Percentiles rank a stretch among this genome's conserved stretches.
phyloP scores from a whole-genome alignment of 2,888 invertebrate species.

The Pollenia amentaria region DNA sequence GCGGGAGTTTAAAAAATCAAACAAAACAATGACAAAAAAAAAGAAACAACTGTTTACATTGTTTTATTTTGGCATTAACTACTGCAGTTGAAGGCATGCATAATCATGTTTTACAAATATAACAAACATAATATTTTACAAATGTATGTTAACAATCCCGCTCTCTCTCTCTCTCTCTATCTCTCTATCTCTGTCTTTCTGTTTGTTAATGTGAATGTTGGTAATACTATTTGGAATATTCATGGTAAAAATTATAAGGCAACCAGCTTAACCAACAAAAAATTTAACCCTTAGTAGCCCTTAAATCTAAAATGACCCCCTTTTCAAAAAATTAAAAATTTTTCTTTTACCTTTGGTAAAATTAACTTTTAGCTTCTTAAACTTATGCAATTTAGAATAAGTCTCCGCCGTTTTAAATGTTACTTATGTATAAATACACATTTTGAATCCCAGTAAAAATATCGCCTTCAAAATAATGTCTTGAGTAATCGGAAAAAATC shows the following conservation, averaged over 20 bases:
- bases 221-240: constrained; percentile 33
- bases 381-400: too few species aligned
- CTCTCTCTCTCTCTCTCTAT: not conserved
- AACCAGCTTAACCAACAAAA: not conserved
- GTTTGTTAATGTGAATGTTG: not conserved
- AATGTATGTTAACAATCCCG: not conserved
- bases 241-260: not conserved
- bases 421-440: too few species aligned
- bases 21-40: constrained; percentile 4
- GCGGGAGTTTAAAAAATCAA: not conserved
- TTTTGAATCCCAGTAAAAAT: too few species aligned
- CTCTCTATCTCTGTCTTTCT: not conserved
- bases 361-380: too few species aligned
- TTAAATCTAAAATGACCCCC: too few species aligned
- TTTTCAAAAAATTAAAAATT: not conserved
- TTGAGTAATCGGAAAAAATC: too few species aligned
- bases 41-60: constrained; percentile 52
- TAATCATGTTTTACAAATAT: constrained; percentile 57
- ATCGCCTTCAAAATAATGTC: too few species aligned
- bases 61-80: constrained; percentile 37
- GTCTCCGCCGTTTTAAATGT: too few species aligned
- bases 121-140: constrained; percentile 8
- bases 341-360: not conserved
- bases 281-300: too few species aligned
- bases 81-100: constrained; percentile 44